These are phyloP conservation scores for Eulemur rufifrons DNA, from an alignment of 2,113 vertebrate species.

Conservation along the genomic window DNA sequence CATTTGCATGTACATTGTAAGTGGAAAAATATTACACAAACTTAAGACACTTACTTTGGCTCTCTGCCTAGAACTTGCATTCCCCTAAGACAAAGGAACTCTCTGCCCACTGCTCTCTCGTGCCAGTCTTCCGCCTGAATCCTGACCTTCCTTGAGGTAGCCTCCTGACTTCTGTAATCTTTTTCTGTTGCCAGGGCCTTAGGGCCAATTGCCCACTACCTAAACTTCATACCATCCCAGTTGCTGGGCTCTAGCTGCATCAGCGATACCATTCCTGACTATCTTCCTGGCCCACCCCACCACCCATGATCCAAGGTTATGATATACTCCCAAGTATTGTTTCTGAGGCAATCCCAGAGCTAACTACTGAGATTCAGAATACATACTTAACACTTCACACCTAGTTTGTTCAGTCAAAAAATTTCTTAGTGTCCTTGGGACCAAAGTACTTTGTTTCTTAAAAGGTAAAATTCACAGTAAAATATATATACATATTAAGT, in stretches of 20 bases:
- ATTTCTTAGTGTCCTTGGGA: slow-evolving; percentile 14
- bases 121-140: not conserved
- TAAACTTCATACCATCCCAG: not conserved
- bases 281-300: not conserved
- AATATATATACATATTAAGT: not conserved
- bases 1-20: not conserved
- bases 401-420: not conserved
- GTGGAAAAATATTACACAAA: not conserved
- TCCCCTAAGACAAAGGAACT: not conserved
- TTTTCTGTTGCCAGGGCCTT: not conserved
- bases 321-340: not conserved
- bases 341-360: not conserved
- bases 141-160: not conserved
- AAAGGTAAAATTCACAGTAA: not conserved
- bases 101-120: not conserved
- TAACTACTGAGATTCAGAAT: not conserved
- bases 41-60: not conserved
- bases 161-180: not conserved
- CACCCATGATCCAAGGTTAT: not conserved
- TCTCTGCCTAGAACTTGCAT: not conserved
- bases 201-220: not conserved
- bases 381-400: not conserved
- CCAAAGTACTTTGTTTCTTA: not conserved
- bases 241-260: not conserved
- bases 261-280: not conserved